phyloP scores from a whole-genome alignment of 2,113 vertebrate genomes.

The Chamaea fasciata region DNA sequence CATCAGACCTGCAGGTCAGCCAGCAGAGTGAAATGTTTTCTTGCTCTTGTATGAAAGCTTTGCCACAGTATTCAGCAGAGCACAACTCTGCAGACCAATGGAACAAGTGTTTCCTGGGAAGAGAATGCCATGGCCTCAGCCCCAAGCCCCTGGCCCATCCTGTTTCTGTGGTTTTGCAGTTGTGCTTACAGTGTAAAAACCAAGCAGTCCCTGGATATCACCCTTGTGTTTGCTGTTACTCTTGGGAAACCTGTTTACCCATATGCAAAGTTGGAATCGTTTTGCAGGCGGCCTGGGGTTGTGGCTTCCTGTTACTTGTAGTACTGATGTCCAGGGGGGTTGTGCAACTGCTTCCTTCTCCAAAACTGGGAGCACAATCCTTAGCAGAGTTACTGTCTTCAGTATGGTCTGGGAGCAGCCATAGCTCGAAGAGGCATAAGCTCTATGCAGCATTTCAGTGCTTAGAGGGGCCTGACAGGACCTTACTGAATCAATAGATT shows the following conservation, averaged over 20 bases:
- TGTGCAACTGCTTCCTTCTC: neutral
- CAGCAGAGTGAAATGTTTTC: neutral
- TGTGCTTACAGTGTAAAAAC: neutral
- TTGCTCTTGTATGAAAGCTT: neutral
- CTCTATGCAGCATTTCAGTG: neutral
- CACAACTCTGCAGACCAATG: neutral
- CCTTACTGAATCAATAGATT: neutral
- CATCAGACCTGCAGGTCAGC: neutral
- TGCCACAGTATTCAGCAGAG: neutral
- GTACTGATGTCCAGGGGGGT: neutral
- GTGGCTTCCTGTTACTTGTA: neutral
- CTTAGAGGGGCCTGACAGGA: neutral
- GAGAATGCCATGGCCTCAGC: neutral
- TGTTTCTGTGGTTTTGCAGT: neutral
- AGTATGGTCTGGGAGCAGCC: neutral
- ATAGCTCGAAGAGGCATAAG: neutral
- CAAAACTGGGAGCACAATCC: neutral
- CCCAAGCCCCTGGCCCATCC: accelerated
- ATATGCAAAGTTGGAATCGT: neutral
- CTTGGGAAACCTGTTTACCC: neutral
- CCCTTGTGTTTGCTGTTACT: neutral
- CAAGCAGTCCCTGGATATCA: neutral
- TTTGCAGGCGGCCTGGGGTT: neutral
- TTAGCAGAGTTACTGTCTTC: neutral
- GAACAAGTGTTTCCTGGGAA: neutral